These are phyloP conservation scores for Aphyosemion australe DNA, from an alignment of 2,113 vertebrate species.

Conservation along the genomic window DNA sequence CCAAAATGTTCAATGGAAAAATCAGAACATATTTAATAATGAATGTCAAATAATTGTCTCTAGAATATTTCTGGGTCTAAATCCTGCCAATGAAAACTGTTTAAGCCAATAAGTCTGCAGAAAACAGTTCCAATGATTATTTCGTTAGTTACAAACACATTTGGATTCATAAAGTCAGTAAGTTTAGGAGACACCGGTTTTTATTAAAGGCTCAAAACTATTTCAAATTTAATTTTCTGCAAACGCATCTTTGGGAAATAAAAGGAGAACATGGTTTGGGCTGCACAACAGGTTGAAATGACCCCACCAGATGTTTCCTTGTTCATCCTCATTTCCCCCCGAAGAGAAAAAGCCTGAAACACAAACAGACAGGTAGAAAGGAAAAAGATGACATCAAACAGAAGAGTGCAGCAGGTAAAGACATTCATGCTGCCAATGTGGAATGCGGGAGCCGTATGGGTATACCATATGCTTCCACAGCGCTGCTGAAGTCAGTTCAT, in stretches of 20 bases:
- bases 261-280: conserved; percentile 1
- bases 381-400: conserved; percentile 27
- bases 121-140: conserved; percentile 14
- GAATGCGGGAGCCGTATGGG: conserved; percentile 18
- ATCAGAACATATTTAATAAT: conserved; percentile 21
- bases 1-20: background rate
- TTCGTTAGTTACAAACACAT: no score
- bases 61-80: background rate
- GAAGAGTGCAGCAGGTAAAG: conserved; percentile 26
- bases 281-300: conserved; percentile 44
- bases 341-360: conserved; percentile 25
- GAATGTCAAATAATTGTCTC: conserved; percentile 20
- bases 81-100: background rate
- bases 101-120: conserved; percentile 28
- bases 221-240: conserved; percentile 1
- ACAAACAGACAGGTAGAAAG: conserved; percentile 32
- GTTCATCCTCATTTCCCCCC: background rate
- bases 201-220: conserved; percentile 9
- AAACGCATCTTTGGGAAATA: background rate
- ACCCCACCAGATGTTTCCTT: conserved; percentile 52
- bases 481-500: conserved; percentile 1
- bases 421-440: conserved; percentile 11
- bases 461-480: conserved; percentile 30
- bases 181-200: conserved; percentile 7
- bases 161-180: background rate